A percentile compares a stretch with the other conserved stretches of the same genome.
Conservation (phyloP, 1,140 invertebrate species). For the Aphis craccivora region DNA sequence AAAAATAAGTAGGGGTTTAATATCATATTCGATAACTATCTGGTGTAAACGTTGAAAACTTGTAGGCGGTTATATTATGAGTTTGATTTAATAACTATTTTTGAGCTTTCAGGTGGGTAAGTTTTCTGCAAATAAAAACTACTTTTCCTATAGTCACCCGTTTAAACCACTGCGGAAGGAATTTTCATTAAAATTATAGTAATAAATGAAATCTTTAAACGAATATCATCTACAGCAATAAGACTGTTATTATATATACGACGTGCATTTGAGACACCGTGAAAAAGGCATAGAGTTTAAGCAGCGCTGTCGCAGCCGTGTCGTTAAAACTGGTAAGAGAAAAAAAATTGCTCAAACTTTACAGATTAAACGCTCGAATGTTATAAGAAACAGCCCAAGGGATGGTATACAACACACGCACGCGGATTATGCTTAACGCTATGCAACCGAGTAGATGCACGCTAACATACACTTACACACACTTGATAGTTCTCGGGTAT, state of each 20-base stretch:
- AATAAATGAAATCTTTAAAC: neutral
- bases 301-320: neutral
- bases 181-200: neutral
- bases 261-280: neutral
- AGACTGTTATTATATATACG: neutral
- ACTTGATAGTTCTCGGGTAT: neutral
- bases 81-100: neutral
- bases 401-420: neutral
- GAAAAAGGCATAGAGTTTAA: neutral
- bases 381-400: neutral
- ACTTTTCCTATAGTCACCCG: neutral
- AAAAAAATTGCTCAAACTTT: neutral
- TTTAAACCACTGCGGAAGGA: neutral
- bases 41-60: neutral
- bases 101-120: neutral
- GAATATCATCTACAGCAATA: neutral
- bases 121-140: neutral
- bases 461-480: neutral
- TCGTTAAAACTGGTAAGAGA: neutral
- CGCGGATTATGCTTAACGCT: neutral
- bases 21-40: neutral
- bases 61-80: neutral
- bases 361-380: neutral
- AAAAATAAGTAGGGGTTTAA: neutral
- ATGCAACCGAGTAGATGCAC: neutral